These are phyloP conservation scores for Campylorhamphus procurvoides DNA, from an alignment of 2,113 vertebrate species.

Conservation along the genomic window DNA sequence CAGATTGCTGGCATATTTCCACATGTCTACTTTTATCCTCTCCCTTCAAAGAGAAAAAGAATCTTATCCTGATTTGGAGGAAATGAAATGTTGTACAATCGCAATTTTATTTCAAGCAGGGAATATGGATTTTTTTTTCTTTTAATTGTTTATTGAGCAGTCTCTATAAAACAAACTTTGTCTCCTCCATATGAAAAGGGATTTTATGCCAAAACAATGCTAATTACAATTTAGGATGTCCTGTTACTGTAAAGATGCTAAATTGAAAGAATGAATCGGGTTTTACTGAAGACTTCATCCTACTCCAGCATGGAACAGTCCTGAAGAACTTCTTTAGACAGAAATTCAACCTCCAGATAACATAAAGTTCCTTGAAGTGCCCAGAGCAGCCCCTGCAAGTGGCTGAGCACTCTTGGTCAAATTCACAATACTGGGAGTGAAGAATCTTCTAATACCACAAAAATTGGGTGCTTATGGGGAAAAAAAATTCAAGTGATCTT, in stretches of 20 bases:
- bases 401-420: not conserved
- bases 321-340: not conserved
- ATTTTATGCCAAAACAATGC: not conserved
- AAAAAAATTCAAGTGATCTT: not conserved
- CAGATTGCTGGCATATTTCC: not conserved
- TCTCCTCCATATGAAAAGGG: not conserved
- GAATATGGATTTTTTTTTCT: not conserved
- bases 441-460: not conserved
- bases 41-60: not conserved
- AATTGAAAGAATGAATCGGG: not conserved
- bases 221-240: not conserved
- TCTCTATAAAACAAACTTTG: not conserved
- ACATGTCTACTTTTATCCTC: not conserved
- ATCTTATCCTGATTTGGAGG: not conserved
- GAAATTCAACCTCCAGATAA: not conserved
- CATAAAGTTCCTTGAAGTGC: not conserved
- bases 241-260: constrained; percentile 20
- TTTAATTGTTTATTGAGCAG: not conserved
- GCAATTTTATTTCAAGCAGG: not conserved
- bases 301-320: not conserved
- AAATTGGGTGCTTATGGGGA: not conserved
- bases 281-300: not conserved
- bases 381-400: not conserved
- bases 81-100: not conserved
- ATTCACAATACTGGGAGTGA: not conserved